These are phyloP conservation scores for Heliconius sara DNA, from an alignment of 2,888 invertebrate genomes.

Conservation along the genomic window DNA sequence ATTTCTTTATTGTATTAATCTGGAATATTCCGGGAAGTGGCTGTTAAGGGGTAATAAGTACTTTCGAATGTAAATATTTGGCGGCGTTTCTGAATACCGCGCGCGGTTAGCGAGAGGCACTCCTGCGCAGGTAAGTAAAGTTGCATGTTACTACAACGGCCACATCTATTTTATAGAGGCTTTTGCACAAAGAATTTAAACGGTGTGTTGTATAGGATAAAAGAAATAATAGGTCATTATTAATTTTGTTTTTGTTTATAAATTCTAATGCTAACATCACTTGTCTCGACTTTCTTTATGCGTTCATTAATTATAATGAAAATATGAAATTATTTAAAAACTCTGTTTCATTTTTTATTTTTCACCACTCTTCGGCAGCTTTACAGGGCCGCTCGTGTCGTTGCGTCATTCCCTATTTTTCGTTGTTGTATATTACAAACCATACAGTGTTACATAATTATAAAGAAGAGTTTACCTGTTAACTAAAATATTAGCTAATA, in stretches of 20 bases:
- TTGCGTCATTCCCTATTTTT: too few relatives aligned
- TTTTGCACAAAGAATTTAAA: conserved; percentile 70
- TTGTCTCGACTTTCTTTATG: not conserved
- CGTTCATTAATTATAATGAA: too few relatives aligned
- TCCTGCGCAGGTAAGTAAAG: conserved; percentile 77
- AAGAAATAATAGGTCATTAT: not conserved
- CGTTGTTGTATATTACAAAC: too few relatives aligned
- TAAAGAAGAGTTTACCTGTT: too few relatives aligned
- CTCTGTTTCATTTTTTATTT: too few relatives aligned
- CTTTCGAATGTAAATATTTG: conserved; percentile 60
- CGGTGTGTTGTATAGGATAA: conserved; percentile 38
- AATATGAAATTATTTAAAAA: too few relatives aligned
- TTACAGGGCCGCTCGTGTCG: too few relatives aligned
- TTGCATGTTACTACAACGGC: conserved; percentile 77
- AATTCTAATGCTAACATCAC: not conserved
- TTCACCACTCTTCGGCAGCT: too few relatives aligned
- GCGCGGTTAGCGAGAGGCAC: conserved; percentile 60
- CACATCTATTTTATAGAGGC: conserved; percentile 74
- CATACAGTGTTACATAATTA: too few relatives aligned
- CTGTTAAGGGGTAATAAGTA: conserved; percentile 56
- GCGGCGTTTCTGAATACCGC: conserved; percentile 58
- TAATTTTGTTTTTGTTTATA: not conserved
- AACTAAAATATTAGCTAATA: not conserved
- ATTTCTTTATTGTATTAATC: conserved; percentile 48
- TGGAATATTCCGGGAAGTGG: conserved; percentile 52